Base-by-base conservation (phyloP, 2,888 invertebrate genomes). In the Meliscaeva auricollis region DNA sequence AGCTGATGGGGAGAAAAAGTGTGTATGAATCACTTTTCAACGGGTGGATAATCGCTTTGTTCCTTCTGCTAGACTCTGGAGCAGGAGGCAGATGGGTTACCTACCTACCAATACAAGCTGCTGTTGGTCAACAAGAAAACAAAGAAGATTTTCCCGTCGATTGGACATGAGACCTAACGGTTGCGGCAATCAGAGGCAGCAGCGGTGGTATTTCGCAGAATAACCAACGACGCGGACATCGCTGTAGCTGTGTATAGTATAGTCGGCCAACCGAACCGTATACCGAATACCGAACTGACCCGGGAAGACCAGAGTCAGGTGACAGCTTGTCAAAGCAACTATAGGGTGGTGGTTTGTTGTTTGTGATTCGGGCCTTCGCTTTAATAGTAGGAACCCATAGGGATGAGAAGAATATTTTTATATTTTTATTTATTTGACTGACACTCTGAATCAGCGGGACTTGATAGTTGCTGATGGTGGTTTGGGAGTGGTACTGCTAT, bases 81-180 rank as follows among this genome's bases (percentile, higher is more conserved):
- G 60, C 38, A 26, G 38, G 41, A 26, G 41, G 41, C 17, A 35
- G 38, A 62, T 62, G 60, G 26, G 41, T 38, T 20, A 46, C 46
- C n/a, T 46, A 38, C 11, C 11, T 3, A 9, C 35, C 35, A n/a
- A n/a, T 11, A 35, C 58, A 56, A 56, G 48, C 13, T 52, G 38
- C 7, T 22, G 54, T 6, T 50, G 62, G 69, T 44, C 17, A 76
- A 72, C 75, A 76, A 68, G 81, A 76, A 85, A 85, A 85, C 81
- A 85, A 85, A 85, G 85, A 85, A 85, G 85, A 85, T 85, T 85
- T 85, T 85, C 85, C 85, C 60, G 85, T 85, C 85, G 85, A 85
- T 85, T 85, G 76, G 85, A 85, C 62, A 76, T 46, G 44, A 58
- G 69, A 78, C 77, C 62, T 64, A 72, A 68, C 56, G 46, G 54